phyloP scores from a whole-genome alignment of 2,888 invertebrate genomes.

The Physocephala rufipes region DNA sequence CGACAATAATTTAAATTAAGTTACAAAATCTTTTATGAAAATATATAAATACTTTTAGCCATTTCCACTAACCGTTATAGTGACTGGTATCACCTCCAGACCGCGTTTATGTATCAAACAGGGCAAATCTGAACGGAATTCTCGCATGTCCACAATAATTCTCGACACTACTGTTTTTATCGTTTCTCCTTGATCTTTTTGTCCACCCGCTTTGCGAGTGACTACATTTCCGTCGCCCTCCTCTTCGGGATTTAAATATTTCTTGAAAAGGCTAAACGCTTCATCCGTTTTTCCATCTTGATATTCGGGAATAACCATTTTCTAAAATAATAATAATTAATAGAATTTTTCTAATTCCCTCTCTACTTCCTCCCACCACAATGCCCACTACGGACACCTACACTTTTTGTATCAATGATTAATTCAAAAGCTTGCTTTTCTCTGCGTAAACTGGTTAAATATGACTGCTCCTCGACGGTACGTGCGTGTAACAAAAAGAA shows the following conservation, averaged over 20 bases:
- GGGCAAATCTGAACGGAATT: slow-evolving; percentile 96
- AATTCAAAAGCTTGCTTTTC: slow-evolving; percentile 96
- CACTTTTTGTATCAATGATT: slow-evolving; percentile 91
- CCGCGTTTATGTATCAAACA: slow-evolving; percentile 92
- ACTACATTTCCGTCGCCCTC: slow-evolving; percentile 69
- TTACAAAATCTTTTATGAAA: neutral
- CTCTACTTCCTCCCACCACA: neutral
- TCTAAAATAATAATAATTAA: slow-evolving; percentile 66
- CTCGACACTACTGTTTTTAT: slow-evolving; percentile 59
- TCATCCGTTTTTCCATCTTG: slow-evolving; percentile 85
- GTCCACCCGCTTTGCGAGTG: slow-evolving; percentile 70
- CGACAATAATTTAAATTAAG: neutral
- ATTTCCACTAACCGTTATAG: slow-evolving; percentile 71
- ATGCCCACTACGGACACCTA: slow-evolving; percentile 65
- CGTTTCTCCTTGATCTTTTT: slow-evolving; percentile 74
- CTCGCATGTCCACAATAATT: slow-evolving; percentile 95
- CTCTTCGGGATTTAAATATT: slow-evolving; percentile 53
- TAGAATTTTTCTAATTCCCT: neutral
- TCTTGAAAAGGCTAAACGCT: slow-evolving; percentile 65
- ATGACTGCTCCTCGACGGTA: slow-evolving; percentile 97
- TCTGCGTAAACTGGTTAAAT: slow-evolving; percentile 85
- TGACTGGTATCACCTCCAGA: slow-evolving; percentile 89
- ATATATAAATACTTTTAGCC: neutral
- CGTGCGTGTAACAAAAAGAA: slow-evolving; percentile 91
- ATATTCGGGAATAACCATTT: slow-evolving; percentile 87